A percentile compares a stretch with the other conserved stretches of the same genome.
phyloP scores from a whole-genome alignment of 2,888 invertebrate genomes.

The Ctena decussata region DNA sequence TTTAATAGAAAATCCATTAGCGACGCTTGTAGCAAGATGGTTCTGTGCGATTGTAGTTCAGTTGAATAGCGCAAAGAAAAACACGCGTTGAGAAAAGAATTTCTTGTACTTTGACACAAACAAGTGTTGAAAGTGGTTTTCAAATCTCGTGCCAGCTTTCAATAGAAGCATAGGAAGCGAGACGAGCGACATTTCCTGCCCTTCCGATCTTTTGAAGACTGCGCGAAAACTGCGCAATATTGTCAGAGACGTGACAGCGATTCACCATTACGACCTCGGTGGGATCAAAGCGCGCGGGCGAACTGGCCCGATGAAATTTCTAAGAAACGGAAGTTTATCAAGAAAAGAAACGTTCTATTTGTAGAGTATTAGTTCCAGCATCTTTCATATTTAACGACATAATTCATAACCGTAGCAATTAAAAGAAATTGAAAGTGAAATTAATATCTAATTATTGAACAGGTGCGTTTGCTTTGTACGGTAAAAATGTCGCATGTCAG shows the following conservation, averaged over 20 bases:
- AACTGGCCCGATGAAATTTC: constrained; percentile 26
- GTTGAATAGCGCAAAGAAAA: constrained; percentile 43
- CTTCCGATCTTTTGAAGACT: constrained; percentile 49
- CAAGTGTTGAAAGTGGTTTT: constrained; percentile 48
- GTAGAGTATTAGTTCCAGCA: constrained; percentile 53
- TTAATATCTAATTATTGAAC: constrained; percentile 15
- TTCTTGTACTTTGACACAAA: constrained; percentile 62
- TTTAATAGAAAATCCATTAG: constrained; percentile 68
- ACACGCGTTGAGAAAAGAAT: constrained; percentile 57
- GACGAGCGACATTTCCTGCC: constrained; percentile 42
- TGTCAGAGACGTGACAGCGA: background rate
- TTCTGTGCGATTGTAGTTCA: constrained; percentile 13
- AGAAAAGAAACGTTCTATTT: constrained; percentile 52
- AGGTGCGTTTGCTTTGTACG: constrained; percentile 10
- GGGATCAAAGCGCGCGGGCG: constrained; percentile 11
- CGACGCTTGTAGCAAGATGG: constrained; percentile 24
- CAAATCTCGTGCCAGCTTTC: constrained; percentile 43
- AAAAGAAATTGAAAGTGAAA: constrained; percentile 10
- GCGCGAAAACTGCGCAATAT: constrained; percentile 8
- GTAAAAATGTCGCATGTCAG: constrained; percentile 12
- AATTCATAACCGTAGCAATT: constrained; percentile 14
- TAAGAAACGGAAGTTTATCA: constrained; percentile 61
- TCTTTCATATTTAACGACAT: constrained; percentile 35
- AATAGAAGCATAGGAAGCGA: constrained; percentile 60
- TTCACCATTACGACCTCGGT: background rate